Evolutionary conservation across 2,797 vertebrate species (phyloP).

Genomic region (Vultur gryphus): DNA sequence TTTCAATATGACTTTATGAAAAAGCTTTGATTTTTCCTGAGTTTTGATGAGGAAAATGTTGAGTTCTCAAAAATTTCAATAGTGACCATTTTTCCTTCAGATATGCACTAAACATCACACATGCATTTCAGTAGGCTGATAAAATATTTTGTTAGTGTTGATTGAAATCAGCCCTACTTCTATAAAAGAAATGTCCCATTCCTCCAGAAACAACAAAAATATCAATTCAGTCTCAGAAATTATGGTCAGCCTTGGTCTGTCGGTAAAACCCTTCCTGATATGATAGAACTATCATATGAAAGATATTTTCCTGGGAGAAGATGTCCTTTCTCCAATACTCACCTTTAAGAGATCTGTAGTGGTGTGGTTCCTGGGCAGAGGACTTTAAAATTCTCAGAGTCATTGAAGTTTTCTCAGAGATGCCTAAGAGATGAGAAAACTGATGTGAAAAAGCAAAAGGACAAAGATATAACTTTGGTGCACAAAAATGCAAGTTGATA

Average conservation of each 20-base stretch:
- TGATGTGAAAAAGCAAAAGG: background rate
- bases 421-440: background rate
- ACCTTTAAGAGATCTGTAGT: background rate
- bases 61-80: background rate
- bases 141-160: background rate
- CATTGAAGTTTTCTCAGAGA: background rate
- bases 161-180: background rate
- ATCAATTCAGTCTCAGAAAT: background rate
- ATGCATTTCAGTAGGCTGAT: background rate
- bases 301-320: background rate
- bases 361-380: background rate
- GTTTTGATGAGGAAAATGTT: background rate
- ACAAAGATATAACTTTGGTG: background rate
- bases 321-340: background rate
- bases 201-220: background rate
- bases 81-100: background rate
- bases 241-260: background rate
- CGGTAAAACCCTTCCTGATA: background rate
- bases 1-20: background rate
- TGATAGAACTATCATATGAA: background rate
- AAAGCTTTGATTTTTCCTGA: background rate
- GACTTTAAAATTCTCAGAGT: background rate
- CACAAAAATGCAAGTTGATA: background rate
- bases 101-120: background rate
- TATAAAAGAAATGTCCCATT: background rate